Percentiles rank a stretch among this genome's conserved stretches.
phyloP scores from a whole-genome alignment of 2,797 vertebrate genomes.

The Aeoliscus strigatus region DNA sequence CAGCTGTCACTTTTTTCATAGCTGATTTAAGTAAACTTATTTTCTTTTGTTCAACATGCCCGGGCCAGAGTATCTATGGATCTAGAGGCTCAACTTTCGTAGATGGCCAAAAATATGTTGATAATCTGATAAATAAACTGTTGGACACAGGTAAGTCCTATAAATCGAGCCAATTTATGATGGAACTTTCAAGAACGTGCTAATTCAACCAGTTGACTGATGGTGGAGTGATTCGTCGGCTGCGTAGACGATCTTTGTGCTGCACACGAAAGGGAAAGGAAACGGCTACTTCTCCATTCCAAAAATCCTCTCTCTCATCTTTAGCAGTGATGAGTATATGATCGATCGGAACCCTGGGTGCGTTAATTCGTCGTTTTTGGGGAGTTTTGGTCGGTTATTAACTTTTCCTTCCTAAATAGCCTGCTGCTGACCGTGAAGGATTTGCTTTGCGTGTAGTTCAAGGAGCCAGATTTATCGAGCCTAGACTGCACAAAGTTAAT shows the following conservation, averaged over 20 bases:
- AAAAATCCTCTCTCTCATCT: slow-evolving; percentile 42
- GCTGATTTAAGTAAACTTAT: no score
- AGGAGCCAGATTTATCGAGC: slow-evolving; percentile 50
- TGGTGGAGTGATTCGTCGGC: neutral
- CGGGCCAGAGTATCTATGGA: no score
- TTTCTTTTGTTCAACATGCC: no score
- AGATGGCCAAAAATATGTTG: no score
- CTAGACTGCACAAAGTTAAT: slow-evolving; percentile 61
- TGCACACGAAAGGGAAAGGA: slow-evolving; percentile 72
- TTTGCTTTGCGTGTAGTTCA: slow-evolving; percentile 18
- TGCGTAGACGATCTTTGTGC: slow-evolving; percentile 49
- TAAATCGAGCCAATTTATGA: no score
- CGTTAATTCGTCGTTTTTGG: slow-evolving; percentile 23
- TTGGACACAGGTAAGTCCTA: no score
- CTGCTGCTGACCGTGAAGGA: slow-evolving; percentile 24
- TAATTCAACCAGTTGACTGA: neutral
- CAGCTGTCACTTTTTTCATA: no score
- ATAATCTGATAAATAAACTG: no score
- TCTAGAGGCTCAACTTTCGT: no score
- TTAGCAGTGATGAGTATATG: slow-evolving; percentile 43
- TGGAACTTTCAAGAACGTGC: no score
- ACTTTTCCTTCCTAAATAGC: slow-evolving; percentile 2
- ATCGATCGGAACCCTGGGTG: slow-evolving; percentile 39
- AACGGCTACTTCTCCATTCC: slow-evolving; percentile 65
- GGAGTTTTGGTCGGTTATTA: slow-evolving; percentile 11